Conservation (phyloP, 2,113 vertebrate species). For the Onychorhynchus coronatus region DNA sequence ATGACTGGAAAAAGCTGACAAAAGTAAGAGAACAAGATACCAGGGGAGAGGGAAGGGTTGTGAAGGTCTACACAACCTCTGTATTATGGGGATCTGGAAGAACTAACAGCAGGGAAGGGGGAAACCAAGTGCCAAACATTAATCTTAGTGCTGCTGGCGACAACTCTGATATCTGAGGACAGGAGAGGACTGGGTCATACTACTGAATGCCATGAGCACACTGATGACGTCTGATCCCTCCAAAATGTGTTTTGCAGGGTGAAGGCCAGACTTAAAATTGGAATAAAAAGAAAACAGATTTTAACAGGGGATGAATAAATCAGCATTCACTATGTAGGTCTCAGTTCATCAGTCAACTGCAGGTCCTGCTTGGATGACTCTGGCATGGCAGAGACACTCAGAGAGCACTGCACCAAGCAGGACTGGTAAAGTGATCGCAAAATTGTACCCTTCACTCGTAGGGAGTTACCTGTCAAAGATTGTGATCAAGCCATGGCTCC, state of each 20-base stretch:
- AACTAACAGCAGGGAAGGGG: background rate
- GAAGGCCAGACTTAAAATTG: background rate
- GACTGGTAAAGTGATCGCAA: background rate
- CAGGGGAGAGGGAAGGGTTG: background rate
- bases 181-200: background rate
- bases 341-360: background rate
- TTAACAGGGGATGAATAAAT: background rate
- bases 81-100: background rate
- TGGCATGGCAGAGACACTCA: background rate
- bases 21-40: background rate
- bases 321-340: background rate
- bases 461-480: background rate
- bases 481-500: rapidly evolving
- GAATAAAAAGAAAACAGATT: background rate
- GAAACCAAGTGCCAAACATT: background rate
- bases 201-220: background rate
- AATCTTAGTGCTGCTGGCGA: background rate
- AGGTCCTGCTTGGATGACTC: background rate
- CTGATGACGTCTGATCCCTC: background rate
- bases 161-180: background rate
- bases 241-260: background rate
- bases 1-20: background rate
- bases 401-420: background rate
- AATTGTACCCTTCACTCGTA: background rate
- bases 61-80: background rate